phyloP scores from a whole-genome alignment of 2,888 invertebrate species.

The Ceraclea dissimilis region DNA sequence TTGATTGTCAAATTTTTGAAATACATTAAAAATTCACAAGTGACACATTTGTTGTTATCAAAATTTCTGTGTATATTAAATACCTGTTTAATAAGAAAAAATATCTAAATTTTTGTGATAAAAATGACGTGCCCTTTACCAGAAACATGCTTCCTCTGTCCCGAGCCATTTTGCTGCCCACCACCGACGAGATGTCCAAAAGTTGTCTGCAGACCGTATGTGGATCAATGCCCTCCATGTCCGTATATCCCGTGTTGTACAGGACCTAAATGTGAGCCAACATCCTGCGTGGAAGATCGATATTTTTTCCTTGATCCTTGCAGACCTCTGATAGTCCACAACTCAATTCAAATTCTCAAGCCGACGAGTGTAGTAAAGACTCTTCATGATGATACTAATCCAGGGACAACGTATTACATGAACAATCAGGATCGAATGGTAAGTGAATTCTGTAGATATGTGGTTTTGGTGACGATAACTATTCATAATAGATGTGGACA shows the following conservation, averaged over 20 bases:
- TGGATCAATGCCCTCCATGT: slow-evolving; percentile 8
- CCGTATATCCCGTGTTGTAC: slow-evolving; percentile 7
- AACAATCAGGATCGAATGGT: neutral
- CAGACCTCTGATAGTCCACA: slow-evolving; percentile 10
- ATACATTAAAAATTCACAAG: neutral
- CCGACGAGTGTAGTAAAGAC: slow-evolving; percentile 1
- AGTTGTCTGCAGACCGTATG: neutral
- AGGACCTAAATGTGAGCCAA: slow-evolving; percentile 2
- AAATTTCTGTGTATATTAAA: neutral
- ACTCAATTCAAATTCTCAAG: slow-evolving; percentile 4
- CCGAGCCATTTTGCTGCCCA: neutral
- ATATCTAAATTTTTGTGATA: neutral
- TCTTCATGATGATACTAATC: neutral
- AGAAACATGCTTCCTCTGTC: neutral
- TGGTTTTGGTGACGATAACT: no score
- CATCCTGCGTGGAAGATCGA: neutral
- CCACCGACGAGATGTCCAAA: neutral
- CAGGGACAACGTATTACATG: neutral
- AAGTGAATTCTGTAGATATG: no score
- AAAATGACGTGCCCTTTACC: slow-evolving; percentile 6
- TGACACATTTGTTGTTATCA: neutral
- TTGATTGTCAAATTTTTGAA: neutral
- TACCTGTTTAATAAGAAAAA: neutral
- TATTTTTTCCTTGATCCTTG: slow-evolving; percentile 12
- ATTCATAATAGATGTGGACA: no score